Evolutionary conservation across 2,888 invertebrate species (phyloP).

Genomic region (Ashinkailepas kermadecensis): DNA sequence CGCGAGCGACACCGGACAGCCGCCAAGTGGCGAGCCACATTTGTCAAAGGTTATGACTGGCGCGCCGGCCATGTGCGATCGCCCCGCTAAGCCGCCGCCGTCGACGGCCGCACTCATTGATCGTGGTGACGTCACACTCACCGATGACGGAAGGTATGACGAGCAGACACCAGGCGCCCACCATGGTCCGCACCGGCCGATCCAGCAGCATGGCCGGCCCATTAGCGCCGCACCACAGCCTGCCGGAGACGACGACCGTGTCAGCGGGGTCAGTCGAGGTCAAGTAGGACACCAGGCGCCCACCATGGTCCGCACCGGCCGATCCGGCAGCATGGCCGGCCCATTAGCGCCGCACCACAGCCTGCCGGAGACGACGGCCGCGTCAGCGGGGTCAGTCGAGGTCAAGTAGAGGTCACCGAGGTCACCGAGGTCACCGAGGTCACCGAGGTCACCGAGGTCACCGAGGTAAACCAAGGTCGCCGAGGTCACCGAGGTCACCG

Average conservation of each 20-base stretch:
- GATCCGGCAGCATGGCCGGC: neutral
- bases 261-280: too few species aligned
- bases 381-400: too few species aligned
- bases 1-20: too few species aligned
- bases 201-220: neutral
- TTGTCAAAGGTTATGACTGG: too few species aligned
- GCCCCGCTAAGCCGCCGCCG: too few species aligned
- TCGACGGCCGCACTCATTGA: neutral
- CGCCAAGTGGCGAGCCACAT: too few species aligned
- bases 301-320: conserved; percentile 2
- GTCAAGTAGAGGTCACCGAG: too few species aligned
- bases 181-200: neutral
- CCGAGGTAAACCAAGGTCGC: too few species aligned
- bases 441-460: too few species aligned
- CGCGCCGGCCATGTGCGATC: too few species aligned
- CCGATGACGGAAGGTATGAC: neutral
- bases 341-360: neutral
- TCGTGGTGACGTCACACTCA: conserved; percentile 7
- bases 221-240: neutral
- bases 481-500: too few species aligned
- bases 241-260: neutral
- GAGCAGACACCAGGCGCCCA: neutral
- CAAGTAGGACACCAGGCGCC: neutral
- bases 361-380: neutral
- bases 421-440: too few species aligned